phyloP scores from a whole-genome alignment of 2,113 vertebrate genomes.

The Syrmaticus mikado region DNA sequence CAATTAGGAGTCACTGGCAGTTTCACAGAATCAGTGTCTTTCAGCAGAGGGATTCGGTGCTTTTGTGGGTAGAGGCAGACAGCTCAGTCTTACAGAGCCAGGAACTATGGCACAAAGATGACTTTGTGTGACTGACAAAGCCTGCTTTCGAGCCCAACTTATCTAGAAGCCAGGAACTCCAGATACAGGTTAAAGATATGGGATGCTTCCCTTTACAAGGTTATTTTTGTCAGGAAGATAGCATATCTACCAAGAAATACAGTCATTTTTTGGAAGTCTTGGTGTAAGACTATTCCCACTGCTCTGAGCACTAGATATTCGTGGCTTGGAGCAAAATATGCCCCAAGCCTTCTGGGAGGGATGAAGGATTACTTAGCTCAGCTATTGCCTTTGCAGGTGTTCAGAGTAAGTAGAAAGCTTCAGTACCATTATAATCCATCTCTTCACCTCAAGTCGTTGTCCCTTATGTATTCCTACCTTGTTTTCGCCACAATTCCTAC shows the following conservation, averaged over 20 bases:
- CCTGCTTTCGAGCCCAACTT: background rate
- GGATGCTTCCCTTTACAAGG: background rate
- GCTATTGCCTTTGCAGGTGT: background rate
- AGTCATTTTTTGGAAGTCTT: background rate
- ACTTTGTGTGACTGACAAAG: background rate
- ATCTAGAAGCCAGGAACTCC: background rate
- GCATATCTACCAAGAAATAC: background rate
- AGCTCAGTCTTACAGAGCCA: background rate
- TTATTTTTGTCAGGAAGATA: background rate
- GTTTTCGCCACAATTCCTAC: background rate
- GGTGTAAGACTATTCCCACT: background rate
- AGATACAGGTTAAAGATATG: background rate
- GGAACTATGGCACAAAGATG: background rate
- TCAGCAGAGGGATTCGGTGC: background rate
- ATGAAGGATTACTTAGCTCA: background rate
- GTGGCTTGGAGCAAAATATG: background rate
- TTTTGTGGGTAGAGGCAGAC: background rate
- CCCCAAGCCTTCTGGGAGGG: background rate
- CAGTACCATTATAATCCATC: background rate
- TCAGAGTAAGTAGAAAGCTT: background rate
- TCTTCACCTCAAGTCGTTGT: background rate
- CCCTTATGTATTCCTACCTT: background rate
- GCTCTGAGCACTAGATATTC: background rate
- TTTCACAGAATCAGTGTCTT: background rate
- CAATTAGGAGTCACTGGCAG: constrained; percentile 19